Conservation (phyloP, 2,888 invertebrate genomes). For the Heliconius hortense region DNA sequence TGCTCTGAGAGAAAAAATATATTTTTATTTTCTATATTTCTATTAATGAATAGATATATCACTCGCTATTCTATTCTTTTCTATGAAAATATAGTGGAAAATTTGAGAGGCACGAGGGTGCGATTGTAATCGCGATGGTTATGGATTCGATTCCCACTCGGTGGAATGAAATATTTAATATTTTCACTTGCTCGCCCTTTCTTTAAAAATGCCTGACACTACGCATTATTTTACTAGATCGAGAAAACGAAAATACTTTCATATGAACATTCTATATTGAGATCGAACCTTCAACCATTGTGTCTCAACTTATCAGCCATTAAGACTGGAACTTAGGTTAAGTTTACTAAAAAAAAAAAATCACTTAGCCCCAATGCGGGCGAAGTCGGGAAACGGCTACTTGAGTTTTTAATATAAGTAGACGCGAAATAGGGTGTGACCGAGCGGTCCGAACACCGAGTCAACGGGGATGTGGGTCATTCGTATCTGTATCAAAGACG, state of each 20-base stretch:
- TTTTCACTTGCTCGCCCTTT: too few species aligned
- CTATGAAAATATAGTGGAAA: too few species aligned
- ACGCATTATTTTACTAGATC: background rate
- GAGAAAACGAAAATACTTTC: background rate
- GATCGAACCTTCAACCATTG: background rate
- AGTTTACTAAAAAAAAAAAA: background rate
- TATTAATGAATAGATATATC: too few species aligned
- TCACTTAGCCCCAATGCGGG: background rate
- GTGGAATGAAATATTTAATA: too few species aligned
- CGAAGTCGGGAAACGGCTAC: constrained; percentile 18
- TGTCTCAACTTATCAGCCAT: background rate
- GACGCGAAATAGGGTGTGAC: constrained; percentile 28
- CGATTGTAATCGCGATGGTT: too few species aligned
- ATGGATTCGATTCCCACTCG: too few species aligned
- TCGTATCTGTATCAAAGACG: constrained; percentile 39
- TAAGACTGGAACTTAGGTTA: background rate
- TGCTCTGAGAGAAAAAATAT: background rate
- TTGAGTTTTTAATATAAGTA: constrained; percentile 22
- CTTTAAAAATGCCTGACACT: too few species aligned
- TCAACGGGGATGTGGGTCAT: constrained; percentile 39
- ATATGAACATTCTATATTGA: background rate
- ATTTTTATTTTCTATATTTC: background rate
- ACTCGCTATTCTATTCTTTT: too few species aligned
- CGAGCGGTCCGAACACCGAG: constrained; percentile 22
- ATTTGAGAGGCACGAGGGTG: too few species aligned